phyloP scores from a whole-genome alignment of 2,888 invertebrate species.

The Pandemis cinnamomeana region DNA sequence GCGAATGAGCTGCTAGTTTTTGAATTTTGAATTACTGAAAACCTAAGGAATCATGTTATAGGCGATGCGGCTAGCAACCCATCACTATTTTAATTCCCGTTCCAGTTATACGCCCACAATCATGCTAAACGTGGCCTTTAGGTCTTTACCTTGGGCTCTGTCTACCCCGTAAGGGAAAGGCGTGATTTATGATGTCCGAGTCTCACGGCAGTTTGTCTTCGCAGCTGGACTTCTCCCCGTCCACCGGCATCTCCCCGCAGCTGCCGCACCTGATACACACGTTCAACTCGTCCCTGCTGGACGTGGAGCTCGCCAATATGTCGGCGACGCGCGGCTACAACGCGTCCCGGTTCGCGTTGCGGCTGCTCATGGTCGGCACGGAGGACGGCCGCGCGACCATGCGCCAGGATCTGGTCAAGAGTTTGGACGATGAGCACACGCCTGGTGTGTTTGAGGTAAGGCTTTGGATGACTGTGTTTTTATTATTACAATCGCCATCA shows the following conservation, averaged over 20 bases:
- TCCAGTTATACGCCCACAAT: no score
- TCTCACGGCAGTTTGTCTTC: neutral
- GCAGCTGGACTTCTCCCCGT: conserved; percentile 82
- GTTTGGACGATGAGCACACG: conserved; percentile 89
- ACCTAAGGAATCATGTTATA: no score
- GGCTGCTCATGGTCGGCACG: conserved; percentile 80
- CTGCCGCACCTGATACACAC: conserved; percentile 87
- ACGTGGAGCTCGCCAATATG: conserved; percentile 84
- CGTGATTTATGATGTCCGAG: no score
- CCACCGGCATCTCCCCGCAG: conserved; percentile 74
- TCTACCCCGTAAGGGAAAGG: no score
- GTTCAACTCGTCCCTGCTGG: conserved; percentile 86
- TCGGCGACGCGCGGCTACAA: conserved; percentile 74
- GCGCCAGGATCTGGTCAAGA: conserved; percentile 75
- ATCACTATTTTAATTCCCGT: no score
- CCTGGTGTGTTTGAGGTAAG: conserved; percentile 89
- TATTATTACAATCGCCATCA: no score
- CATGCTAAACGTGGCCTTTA: no score
- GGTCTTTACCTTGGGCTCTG: no score
- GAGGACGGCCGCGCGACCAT: conserved; percentile 71
- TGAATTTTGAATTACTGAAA: no score
- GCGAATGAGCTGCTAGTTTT: no score
- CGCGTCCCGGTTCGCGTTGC: conserved; percentile 85
- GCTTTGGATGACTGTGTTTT: no score
- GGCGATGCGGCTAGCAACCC: no score